Evolutionary conservation across 1,140 invertebrate genomes (phyloP).

Genomic region (Leptopilina boulardi): DNA sequence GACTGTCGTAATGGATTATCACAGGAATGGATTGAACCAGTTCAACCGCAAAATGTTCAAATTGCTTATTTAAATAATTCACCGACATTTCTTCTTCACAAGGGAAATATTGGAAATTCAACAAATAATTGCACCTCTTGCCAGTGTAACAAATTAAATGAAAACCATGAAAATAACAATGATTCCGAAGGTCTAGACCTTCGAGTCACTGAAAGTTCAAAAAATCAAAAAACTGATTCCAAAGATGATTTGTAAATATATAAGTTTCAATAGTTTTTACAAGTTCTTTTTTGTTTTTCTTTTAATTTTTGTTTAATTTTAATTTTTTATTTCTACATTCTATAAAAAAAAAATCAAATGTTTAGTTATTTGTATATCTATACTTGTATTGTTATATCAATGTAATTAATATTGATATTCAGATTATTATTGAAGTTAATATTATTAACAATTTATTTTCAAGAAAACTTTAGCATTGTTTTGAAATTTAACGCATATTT

Average conservation of each 20-base stretch:
- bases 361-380: conserved; percentile 9
- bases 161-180: not conserved
- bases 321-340: not conserved
- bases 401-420: not conserved
- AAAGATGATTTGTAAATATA: conserved; percentile 12
- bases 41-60: not conserved
- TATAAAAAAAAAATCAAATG: not conserved
- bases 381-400: not conserved
- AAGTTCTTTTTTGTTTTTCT: not conserved
- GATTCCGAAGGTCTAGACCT: conserved; percentile 7
- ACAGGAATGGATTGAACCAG: conserved; percentile 43
- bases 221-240: not conserved
- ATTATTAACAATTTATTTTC: not conserved
- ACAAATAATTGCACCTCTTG: not conserved
- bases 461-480: no score
- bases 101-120: not conserved
- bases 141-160: not conserved
- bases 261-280: not conserved
- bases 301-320: not conserved
- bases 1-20: conserved; percentile 44
- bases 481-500: no score
- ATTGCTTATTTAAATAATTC: conserved; percentile 5
- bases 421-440: not conserved
- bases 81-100: not conserved
- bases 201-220: not conserved